These are phyloP conservation scores for Tenthredo mesomela DNA, from an alignment of 2,888 invertebrate genomes.

Conservation along the genomic window DNA sequence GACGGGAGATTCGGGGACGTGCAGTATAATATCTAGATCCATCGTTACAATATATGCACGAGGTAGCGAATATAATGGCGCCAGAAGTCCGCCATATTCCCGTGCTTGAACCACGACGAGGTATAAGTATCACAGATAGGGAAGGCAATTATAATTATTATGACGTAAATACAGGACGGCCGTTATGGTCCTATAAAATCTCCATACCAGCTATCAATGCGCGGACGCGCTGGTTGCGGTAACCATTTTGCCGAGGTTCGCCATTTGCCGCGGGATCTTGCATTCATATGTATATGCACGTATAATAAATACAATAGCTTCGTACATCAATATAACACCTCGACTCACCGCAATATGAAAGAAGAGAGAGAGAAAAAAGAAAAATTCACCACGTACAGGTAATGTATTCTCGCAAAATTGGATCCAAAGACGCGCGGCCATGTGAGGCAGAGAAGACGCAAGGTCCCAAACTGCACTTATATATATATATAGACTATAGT, in stretches of 20 bases:
- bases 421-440: not conserved
- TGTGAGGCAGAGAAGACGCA: not conserved
- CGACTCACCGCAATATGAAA: slow-evolving; percentile 5
- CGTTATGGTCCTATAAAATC: slow-evolving; percentile 66
- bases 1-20: no score
- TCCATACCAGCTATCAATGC: slow-evolving; percentile 58
- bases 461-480: not conserved
- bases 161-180: slow-evolving; percentile 63
- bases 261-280: slow-evolving; percentile 25
- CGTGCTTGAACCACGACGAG: slow-evolving; percentile 61
- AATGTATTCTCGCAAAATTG: slow-evolving; percentile 10
- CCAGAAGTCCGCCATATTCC: slow-evolving; percentile 69
- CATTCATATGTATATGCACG: slow-evolving; percentile 24
- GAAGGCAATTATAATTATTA: slow-evolving; percentile 74
- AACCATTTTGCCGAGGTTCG: slow-evolving; percentile 38
- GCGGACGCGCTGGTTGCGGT: slow-evolving; percentile 37
- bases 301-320: slow-evolving; percentile 23
- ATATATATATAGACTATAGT: no score
- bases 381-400: not conserved
- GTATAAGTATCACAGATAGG: slow-evolving; percentile 73
- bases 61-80: slow-evolving; percentile 57
- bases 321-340: not conserved
- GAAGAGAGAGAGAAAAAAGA: not conserved
- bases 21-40: slow-evolving; percentile 71
- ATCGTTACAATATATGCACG: slow-evolving; percentile 64